These are phyloP conservation scores for Saguinus imperator DNA, from an alignment of 2,113 vertebrate genomes.

Conservation along the genomic window DNA sequence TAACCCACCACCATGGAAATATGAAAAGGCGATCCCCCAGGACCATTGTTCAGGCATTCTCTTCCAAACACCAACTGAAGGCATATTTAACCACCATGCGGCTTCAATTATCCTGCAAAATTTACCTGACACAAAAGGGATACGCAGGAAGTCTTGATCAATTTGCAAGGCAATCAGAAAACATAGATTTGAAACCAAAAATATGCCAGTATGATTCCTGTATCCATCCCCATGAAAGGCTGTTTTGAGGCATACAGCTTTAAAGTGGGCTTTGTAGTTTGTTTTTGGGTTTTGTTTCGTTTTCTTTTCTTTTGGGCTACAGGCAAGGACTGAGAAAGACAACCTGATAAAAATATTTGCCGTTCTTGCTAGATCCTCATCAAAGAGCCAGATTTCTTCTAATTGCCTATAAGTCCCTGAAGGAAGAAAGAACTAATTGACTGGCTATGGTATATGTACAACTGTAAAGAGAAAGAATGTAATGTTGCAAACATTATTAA, in stretches of 20 bases:
- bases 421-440: background rate
- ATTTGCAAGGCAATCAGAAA: background rate
- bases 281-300: background rate
- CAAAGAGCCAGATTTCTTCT: background rate
- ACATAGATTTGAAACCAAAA: background rate
- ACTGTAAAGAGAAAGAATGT: background rate
- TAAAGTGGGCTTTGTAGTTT: background rate
- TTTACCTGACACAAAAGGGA: background rate
- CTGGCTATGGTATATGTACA: background rate
- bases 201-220: background rate
- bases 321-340: background rate
- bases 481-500: background rate
- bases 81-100: background rate
- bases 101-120: background rate
- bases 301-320: background rate
- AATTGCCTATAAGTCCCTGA: background rate
- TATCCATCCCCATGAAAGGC: background rate
- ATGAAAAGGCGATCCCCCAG: background rate
- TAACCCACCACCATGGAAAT: background rate
- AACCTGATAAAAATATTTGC: background rate
- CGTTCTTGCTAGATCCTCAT: slow-evolving; percentile 23
- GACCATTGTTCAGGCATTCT: no score
- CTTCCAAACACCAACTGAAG: background rate
- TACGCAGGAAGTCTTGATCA: background rate
- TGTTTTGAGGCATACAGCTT: background rate